Evolutionary conservation across 1,140 invertebrate genomes (phyloP).

Genomic region (Thaumetopoea pityocampa): DNA sequence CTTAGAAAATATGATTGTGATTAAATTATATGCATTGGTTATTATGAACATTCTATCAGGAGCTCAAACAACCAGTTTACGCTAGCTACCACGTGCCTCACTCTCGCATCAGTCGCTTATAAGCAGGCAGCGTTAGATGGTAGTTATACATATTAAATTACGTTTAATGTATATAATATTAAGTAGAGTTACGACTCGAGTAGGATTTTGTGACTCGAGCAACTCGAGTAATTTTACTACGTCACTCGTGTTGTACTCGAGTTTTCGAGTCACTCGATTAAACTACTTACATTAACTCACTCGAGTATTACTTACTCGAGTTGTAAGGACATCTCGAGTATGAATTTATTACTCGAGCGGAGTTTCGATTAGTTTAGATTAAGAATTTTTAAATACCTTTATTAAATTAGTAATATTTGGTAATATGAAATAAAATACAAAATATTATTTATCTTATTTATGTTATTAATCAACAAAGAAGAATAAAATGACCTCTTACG

Average conservation of each 20-base stretch:
- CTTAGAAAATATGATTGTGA: too few species aligned
- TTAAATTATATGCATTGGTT: too few species aligned
- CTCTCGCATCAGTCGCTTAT: too few species aligned
- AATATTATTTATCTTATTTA: constrained; percentile 1
- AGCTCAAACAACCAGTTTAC: too few species aligned
- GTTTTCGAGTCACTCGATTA: too few species aligned
- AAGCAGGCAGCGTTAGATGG: too few species aligned
- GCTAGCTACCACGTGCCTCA: too few species aligned
- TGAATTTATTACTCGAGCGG: not conserved
- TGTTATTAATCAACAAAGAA: not conserved
- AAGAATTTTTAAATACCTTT: constrained; percentile 1
- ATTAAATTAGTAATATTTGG: constrained; percentile 1
- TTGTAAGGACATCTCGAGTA: constrained; percentile 3
- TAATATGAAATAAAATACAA: constrained; percentile 1
- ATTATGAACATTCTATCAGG: too few species aligned
- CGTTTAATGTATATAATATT: not conserved
- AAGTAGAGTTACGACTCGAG: constrained; percentile 1
- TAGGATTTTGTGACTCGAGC: not conserved
- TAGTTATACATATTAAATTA: not conserved
- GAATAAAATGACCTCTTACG: not conserved
- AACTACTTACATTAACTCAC: not conserved
- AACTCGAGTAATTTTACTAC: constrained; percentile 1
- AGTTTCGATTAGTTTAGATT: constrained; percentile 1
- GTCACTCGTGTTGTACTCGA: too few species aligned
- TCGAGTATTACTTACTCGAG: too few species aligned